A percentile compares a stretch with the other conserved stretches of the same genome.
phyloP scores from a whole-genome alignment of 2,797 vertebrate species.

The Erethizon dorsatum region DNA sequence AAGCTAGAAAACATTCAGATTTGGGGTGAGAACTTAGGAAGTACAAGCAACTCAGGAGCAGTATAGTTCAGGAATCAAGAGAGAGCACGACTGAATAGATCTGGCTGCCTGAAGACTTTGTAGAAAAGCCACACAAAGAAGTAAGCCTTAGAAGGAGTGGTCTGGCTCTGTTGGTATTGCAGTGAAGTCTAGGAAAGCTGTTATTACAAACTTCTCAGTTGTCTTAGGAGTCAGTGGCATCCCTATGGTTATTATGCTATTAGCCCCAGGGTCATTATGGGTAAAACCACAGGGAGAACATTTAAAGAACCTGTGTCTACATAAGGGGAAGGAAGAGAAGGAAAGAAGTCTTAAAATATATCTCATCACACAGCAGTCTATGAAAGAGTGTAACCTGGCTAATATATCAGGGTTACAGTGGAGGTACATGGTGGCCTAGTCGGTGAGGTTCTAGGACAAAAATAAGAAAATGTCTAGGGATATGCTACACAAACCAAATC shows the following conservation, averaged over 20 bases:
- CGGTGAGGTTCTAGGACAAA: slow-evolving; percentile 35
- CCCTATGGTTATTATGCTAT: slow-evolving; percentile 19
- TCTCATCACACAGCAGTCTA: background rate
- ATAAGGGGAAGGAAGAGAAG: background rate
- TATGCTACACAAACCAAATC: background rate
- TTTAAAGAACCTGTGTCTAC: slow-evolving; percentile 46
- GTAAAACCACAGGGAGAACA: slow-evolving; percentile 42
- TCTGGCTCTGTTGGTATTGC: background rate
- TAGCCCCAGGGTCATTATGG: slow-evolving; percentile 14
- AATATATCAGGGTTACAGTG: background rate
- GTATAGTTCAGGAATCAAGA: slow-evolving; percentile 47
- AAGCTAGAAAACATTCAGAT: slow-evolving; percentile 38
- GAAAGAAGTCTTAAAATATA: slow-evolving; percentile 28
- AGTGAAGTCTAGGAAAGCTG: background rate
- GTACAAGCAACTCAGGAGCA: background rate
- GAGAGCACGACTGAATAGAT: background rate
- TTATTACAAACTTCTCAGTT: slow-evolving; percentile 29
- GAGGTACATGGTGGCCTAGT: background rate
- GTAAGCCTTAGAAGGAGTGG: slow-evolving; percentile 15
- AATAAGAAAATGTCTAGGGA: background rate
- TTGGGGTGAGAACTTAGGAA: background rate
- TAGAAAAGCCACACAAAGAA: background rate
- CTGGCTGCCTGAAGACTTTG: background rate
- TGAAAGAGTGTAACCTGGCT: slow-evolving; percentile 3
- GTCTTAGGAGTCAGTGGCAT: background rate